Conservation (phyloP, 2,797 vertebrate species). For the Etheostoma nigrum region DNA sequence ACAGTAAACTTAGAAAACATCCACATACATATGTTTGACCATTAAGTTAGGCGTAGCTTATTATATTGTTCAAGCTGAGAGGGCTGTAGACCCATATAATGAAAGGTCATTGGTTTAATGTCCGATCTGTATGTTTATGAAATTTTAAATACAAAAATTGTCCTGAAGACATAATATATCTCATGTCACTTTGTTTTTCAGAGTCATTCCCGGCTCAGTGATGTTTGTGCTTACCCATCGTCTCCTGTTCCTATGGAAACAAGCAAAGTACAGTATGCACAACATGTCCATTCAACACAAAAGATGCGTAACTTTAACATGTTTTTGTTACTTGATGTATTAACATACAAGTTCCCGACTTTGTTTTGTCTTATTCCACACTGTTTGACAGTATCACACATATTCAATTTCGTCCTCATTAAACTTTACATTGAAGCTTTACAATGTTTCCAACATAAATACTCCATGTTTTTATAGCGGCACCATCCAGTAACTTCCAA, state of each 20-base stretch:
- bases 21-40: no score
- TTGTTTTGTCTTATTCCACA: background rate
- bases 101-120: background rate
- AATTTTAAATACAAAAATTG: background rate
- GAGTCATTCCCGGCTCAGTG: conserved; percentile 3
- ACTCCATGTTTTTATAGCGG: background rate
- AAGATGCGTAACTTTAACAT: background rate
- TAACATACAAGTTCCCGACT: background rate
- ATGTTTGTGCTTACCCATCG: conserved; percentile 32
- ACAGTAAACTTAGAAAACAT: background rate
- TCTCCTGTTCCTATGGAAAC: conserved; percentile 58
- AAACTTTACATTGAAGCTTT: background rate
- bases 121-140: background rate
- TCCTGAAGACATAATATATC: background rate
- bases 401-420: background rate
- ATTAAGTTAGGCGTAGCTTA: background rate
- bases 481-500: no score
- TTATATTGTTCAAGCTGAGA: background rate
- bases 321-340: background rate
- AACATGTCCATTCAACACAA: background rate
- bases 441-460: background rate
- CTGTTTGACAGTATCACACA: background rate
- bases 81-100: no score
- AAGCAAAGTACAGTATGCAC: conserved; percentile 11
- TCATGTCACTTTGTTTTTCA: conserved; percentile 17